Conservation (phyloP, 2,888 invertebrate species). For the Epistrophe eligans region DNA sequence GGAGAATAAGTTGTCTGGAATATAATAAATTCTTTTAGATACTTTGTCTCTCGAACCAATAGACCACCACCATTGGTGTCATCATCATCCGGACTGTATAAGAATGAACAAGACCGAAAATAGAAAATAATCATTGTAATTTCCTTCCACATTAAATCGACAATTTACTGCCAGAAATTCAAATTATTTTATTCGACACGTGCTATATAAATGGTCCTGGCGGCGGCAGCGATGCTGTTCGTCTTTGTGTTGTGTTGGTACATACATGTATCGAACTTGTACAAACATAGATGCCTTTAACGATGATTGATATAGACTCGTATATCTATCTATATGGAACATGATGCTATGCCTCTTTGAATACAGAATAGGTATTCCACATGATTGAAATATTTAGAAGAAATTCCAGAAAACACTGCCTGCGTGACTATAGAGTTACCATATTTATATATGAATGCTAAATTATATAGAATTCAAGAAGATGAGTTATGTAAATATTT, state of each 20-base stretch:
- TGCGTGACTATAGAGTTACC: not conserved
- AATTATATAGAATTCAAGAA: not conserved
- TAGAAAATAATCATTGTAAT: constrained; percentile 31
- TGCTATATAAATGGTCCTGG: constrained; percentile 36
- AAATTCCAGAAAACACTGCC: not conserved
- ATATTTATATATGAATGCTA: not conserved
- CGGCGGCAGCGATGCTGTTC: constrained; percentile 11
- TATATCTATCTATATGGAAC: not conserved
- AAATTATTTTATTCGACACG: constrained; percentile 51
- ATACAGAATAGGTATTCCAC: not conserved
- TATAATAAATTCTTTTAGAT: not conserved
- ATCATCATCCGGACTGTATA: not conserved
- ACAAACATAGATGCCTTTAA: not conserved
- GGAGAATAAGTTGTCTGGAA: constrained; percentile 14
- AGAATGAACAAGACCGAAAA: constrained; percentile 9
- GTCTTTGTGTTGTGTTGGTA: not conserved
- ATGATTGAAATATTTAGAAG: constrained; percentile 1
- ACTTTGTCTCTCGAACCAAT: constrained; percentile 25
- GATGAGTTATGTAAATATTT: no score
- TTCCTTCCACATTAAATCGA: constrained; percentile 31
- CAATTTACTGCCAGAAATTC: constrained; percentile 37
- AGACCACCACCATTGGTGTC: constrained; percentile 24
- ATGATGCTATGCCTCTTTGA: not conserved
- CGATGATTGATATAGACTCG: not conserved
- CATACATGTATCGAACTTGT: not conserved